Base-by-base conservation (phyloP, 2,113 vertebrate genomes). In the Apistogramma diplotaenia region DNA sequence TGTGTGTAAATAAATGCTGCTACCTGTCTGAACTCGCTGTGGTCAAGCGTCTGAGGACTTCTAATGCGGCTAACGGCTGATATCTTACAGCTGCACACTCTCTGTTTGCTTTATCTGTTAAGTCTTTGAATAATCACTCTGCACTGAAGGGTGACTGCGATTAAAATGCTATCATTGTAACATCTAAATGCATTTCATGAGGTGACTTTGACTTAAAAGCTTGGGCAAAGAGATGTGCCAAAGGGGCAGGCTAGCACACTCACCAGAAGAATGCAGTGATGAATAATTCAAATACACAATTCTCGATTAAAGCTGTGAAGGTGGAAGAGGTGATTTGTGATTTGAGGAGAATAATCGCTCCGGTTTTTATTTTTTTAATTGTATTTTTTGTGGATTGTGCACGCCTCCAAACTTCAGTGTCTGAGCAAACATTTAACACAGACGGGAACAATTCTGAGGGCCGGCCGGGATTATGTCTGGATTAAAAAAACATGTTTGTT, bases 231-330 rank as follows among this genome's bases (percentile, higher is more conserved):
- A 76, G 53, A 54, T 23, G 61, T 76, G 81, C 83, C 82, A 81
- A 74, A 83, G 82, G 88, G 79, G 25, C 51, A 60, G 33, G 21
- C 8, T 18, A 13, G n/a, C 18, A 3, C 49, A 23, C 5, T 78
- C 74, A 35, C 72, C 7, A 4, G 53, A 80, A 77, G 16, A 61
- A 76, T 13, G 35, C 23, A 0, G 15, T 3, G 8, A 87, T 89
- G 87, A 90, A 91, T 93, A 85, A 93, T 91, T 88, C 89, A 87
- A 31, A 76, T 84, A 82, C 40, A 76, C 46, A 76, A 71, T 78
- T 67, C 60, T 76, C 72, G 61, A 58, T 88, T 71, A 67, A 72
- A 76, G 67, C 56, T 13, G 43, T 71, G 89, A 85, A 78, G 83
- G 81, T 88, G 80, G 81, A 76, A 25, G 62, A 80, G 73, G 37